A percentile compares a stretch with the other conserved stretches of the same genome.
Conservation (phyloP, 2,797 vertebrate species). For the Myotis myotis region DNA sequence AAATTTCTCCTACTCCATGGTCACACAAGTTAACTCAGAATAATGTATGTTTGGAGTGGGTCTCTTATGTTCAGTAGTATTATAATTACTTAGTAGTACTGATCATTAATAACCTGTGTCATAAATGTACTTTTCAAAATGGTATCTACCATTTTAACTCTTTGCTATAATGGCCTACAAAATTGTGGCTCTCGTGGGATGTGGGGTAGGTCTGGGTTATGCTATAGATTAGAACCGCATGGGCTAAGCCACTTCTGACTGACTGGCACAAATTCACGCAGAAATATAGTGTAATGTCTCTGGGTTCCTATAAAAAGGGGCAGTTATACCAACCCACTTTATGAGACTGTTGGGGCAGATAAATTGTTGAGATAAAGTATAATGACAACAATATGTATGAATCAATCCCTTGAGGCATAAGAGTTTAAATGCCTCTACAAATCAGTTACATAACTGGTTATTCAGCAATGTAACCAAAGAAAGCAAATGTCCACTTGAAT, state of each 20-base stretch:
- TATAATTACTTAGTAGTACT: conserved; percentile 35
- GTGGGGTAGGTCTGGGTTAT: background rate
- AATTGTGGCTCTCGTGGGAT: conserved; percentile 50
- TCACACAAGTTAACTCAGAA: conserved; percentile 46
- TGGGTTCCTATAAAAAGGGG: conserved; percentile 57
- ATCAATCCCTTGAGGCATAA: conserved; percentile 10
- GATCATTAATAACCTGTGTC: conserved; percentile 39
- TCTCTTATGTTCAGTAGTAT: background rate
- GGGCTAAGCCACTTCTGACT: conserved; percentile 27
- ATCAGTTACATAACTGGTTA: conserved; percentile 68
- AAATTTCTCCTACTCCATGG: conserved; percentile 20
- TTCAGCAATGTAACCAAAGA: conserved; percentile 64
- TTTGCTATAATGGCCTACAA: conserved; percentile 32
- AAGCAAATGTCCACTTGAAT: conserved; percentile 67
- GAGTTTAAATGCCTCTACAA: conserved; percentile 66
- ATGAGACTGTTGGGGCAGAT: conserved; percentile 66
- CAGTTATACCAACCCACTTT: conserved; percentile 66
- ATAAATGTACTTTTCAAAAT: conserved; percentile 53
- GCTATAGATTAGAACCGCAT: conserved; percentile 42
- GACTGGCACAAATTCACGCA: conserved; percentile 57
- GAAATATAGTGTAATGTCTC: conserved; percentile 53
- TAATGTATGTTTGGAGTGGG: conserved; percentile 51
- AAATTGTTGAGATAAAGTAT: conserved; percentile 70
- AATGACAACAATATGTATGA: conserved; percentile 71
- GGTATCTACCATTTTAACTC: conserved; percentile 21